Conservation (phyloP, 2,797 vertebrate genomes). For the Neosilurus hyrtlii region DNA sequence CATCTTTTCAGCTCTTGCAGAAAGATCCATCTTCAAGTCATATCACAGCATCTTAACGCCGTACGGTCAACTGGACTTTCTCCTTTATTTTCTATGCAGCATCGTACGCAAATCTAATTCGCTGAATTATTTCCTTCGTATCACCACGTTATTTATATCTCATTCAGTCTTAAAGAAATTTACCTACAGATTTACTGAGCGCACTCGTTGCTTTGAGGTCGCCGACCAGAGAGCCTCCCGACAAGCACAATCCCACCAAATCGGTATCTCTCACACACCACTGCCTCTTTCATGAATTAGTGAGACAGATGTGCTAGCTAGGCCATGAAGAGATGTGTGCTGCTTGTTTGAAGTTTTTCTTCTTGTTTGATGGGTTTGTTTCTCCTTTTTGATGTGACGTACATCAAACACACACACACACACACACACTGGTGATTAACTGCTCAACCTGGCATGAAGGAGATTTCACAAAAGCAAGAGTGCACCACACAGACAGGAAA, state of each 20-base stretch:
- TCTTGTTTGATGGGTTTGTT: background rate
- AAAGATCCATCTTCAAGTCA: too few species aligned
- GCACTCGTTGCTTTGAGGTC: too few species aligned
- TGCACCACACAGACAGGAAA: background rate
- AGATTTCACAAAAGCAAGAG: background rate
- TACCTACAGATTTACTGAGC: too few species aligned
- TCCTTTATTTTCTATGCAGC: too few species aligned
- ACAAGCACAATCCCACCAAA: background rate
- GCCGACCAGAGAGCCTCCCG: too few species aligned
- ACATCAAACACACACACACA: background rate
- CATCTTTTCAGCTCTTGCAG: background rate
- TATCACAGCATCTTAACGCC: too few species aligned
- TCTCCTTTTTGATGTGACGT: background rate
- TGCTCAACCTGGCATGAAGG: conserved; percentile 7
- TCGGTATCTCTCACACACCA: background rate
- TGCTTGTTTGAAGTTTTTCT: background rate
- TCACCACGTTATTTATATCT: too few species aligned
- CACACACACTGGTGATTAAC: background rate
- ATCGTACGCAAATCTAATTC: too few species aligned
- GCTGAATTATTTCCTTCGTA: too few species aligned
- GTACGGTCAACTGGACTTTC: too few species aligned
- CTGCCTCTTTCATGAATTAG: background rate
- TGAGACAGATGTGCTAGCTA: background rate
- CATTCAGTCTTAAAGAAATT: too few species aligned
- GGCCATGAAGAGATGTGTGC: background rate